phyloP scores from a whole-genome alignment of 2,888 invertebrate genomes.

The Odontomyia ornata region DNA sequence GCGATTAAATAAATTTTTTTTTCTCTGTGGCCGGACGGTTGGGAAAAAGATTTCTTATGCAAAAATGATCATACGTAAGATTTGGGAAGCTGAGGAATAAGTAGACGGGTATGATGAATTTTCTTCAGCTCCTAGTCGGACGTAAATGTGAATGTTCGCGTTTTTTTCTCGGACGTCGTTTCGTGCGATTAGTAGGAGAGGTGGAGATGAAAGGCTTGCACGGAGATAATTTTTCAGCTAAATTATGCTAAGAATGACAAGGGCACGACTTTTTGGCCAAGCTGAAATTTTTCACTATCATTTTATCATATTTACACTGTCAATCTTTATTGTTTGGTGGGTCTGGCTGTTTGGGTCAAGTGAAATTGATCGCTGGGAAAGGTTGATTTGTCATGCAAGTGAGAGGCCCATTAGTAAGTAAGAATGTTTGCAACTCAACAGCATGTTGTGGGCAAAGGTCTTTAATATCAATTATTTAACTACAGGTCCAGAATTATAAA shows the following conservation, averaged over 20 bases:
- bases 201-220: too few relatives aligned
- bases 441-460: too few relatives aligned
- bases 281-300: not conserved
- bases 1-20: not conserved
- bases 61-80: not conserved
- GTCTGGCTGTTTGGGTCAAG: too few relatives aligned
- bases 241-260: slow-evolving; percentile 12
- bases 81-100: not conserved
- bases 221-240: not conserved
- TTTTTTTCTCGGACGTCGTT: not conserved
- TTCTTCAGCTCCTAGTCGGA: not conserved
- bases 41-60: not conserved
- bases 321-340: slow-evolving; percentile 4
- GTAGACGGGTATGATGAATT: not conserved
- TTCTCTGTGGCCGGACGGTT: not conserved
- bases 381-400: slow-evolving; percentile 7
- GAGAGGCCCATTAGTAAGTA: not conserved
- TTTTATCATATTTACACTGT: not conserved
- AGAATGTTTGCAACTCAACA: too few relatives aligned
- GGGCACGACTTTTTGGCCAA: slow-evolving; percentile 18
- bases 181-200: too few relatives aligned
- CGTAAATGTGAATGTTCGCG: not conserved
- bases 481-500: too few relatives aligned
- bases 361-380: slow-evolving; percentile 1
- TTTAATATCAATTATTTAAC: too few relatives aligned